Evolutionary conservation across 2,113 vertebrate genomes (phyloP).

Genomic region (Panthera uncia): DNA sequence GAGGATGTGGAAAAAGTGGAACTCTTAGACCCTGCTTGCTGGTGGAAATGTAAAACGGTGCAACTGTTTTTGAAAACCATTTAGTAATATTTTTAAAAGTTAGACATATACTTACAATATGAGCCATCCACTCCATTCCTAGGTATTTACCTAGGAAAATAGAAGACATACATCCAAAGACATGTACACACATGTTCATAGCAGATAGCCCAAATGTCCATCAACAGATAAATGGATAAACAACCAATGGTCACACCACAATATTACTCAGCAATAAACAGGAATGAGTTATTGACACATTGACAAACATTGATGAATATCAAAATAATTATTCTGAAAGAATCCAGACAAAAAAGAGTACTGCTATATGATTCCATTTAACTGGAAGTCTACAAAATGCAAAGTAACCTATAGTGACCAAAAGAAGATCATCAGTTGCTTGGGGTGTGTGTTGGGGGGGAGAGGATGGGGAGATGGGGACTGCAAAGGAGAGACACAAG

Average conservation of each 20-base stretch:
- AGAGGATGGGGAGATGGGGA: neutral
- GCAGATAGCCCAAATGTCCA: neutral
- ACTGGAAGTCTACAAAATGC: neutral
- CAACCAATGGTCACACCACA: fast-evolving
- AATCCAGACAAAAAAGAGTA: neutral
- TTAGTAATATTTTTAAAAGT: neutral
- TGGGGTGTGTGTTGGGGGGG: neutral
- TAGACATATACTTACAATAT: neutral
- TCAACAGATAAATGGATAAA: neutral
- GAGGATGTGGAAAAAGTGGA: neutral
- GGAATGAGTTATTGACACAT: neutral
- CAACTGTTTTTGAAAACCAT: neutral
- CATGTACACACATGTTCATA: too few relatives aligned
- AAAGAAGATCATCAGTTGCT: neutral
- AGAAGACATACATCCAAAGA: neutral
- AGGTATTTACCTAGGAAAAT: neutral
- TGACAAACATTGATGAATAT: neutral
- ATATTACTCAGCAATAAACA: neutral
- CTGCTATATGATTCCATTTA: neutral
- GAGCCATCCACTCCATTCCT: neutral
- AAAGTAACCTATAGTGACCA: neutral
- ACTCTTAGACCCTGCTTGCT: neutral
- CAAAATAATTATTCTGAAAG: neutral
- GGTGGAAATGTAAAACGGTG: neutral
- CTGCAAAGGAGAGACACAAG: neutral